phyloP scores from a whole-genome alignment of 2,797 vertebrate genomes.

The Channallabes apus region DNA sequence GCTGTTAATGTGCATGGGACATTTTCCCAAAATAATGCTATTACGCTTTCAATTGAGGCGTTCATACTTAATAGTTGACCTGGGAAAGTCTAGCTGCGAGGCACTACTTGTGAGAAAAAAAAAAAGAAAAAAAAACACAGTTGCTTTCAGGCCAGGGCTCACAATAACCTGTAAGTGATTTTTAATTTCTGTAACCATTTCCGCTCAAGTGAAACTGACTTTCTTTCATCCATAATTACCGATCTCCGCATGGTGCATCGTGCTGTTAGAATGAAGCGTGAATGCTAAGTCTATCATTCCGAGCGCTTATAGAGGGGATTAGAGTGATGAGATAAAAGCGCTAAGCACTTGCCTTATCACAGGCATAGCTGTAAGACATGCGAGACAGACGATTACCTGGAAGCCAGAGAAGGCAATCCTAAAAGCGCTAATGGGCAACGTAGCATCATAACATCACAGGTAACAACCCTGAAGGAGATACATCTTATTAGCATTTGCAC shows the following conservation, averaged over 20 bases:
- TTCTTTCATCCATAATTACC: constrained; percentile 7
- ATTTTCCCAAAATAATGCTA: constrained; percentile 6
- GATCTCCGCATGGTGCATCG: background rate
- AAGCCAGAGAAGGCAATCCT: background rate
- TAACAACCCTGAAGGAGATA: background rate
- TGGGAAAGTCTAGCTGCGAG: background rate
- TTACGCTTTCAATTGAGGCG: background rate
- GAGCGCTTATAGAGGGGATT: background rate
- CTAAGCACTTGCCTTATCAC: background rate
- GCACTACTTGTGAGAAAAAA: background rate
- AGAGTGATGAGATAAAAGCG: constrained; percentile 18
- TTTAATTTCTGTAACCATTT: constrained; percentile 3
- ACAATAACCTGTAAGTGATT: constrained; percentile 19
- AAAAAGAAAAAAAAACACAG: background rate
- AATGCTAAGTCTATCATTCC: constrained; percentile 7
- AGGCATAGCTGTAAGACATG: background rate
- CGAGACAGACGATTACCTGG: constrained; percentile 4
- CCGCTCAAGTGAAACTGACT: constrained; percentile 9
- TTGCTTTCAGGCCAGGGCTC: background rate
- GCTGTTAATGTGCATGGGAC: background rate
- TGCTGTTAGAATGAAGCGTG: background rate
- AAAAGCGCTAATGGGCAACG: background rate
- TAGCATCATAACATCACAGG: background rate
- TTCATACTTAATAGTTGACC: background rate
- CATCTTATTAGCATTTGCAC: background rate